Percentiles rank a stretch among this genome's conserved stretches.
Conservation (phyloP, 2,888 invertebrate genomes). For the Oscheius onirici region DNA sequence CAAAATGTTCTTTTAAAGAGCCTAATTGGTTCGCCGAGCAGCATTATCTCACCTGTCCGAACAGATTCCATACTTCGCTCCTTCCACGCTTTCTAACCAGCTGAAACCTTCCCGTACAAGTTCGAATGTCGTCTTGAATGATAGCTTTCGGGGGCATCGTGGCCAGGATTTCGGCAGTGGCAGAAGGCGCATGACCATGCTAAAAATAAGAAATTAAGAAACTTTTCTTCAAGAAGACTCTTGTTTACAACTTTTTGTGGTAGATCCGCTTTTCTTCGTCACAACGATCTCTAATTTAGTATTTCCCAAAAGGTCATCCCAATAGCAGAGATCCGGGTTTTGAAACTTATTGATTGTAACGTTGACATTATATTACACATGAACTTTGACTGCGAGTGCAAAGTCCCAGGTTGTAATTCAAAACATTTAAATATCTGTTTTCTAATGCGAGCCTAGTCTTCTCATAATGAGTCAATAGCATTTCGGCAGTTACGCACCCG, state of each 20-base stretch:
- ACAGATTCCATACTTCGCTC: conserved; percentile 70
- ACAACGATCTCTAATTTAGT: neutral
- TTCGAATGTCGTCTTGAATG: conserved; percentile 54
- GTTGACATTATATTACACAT: too few relatives aligned
- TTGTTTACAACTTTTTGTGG: neutral
- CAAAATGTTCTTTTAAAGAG: neutral
- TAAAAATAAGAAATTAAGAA: neutral
- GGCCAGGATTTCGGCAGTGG: conserved; percentile 32
- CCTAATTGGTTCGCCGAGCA: neutral
- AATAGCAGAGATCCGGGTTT: too few relatives aligned
- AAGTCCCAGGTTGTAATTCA: too few relatives aligned
- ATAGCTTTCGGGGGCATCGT: conserved; percentile 53
- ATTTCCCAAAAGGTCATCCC: too few relatives aligned
- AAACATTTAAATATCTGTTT: neutral
- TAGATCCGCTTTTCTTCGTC: neutral
- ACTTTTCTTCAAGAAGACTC: neutral
- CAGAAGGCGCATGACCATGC: conserved; percentile 16
- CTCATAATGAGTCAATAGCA: too few relatives aligned
- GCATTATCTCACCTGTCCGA: conserved; percentile 58
- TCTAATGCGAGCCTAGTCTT: too few relatives aligned
- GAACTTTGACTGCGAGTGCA: too few relatives aligned
- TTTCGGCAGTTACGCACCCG: too few relatives aligned
- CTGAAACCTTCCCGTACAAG: conserved; percentile 53
- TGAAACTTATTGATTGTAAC: neutral
- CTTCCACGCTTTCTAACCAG: conserved; percentile 66